A percentile compares a stretch with the other conserved stretches of the same genome.
phyloP scores from a whole-genome alignment of 2,888 invertebrate genomes.

The Agonopterix subpropinquella region DNA sequence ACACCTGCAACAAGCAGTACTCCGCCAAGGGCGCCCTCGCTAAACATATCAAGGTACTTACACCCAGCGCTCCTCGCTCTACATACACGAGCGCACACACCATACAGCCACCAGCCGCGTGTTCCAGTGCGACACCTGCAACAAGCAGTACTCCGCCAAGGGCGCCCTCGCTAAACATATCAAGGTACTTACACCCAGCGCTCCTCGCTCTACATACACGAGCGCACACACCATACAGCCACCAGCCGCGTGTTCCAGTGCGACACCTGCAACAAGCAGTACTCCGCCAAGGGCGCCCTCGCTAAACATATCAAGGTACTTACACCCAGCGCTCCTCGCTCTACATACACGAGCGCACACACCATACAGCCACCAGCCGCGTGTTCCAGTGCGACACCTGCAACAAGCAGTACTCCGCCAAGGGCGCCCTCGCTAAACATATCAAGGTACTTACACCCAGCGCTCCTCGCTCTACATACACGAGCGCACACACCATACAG shows the following conservation, averaged over 20 bases:
- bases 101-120: background rate
- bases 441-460: conserved; percentile 26
- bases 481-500: background rate
- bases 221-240: background rate
- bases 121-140: conserved; percentile 21
- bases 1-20: conserved; percentile 22
- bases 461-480: conserved; percentile 20
- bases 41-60: conserved; percentile 33
- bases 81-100: conserved; percentile 10
- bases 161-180: conserved; percentile 30
- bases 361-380: background rate
- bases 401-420: conserved; percentile 18
- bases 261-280: conserved; percentile 20
- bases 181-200: conserved; percentile 24
- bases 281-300: conserved; percentile 23
- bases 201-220: conserved; percentile 19
- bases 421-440: conserved; percentile 28
- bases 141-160: conserved; percentile 19
- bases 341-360: conserved; percentile 10
- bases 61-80: conserved; percentile 16
- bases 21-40: conserved; percentile 23
- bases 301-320: conserved; percentile 31
- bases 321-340: conserved; percentile 21
- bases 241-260: conserved; percentile 10
- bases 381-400: conserved; percentile 20